Base-by-base conservation (phyloP, 2,888 invertebrate species). In the Temnothorax ravouxi region DNA sequence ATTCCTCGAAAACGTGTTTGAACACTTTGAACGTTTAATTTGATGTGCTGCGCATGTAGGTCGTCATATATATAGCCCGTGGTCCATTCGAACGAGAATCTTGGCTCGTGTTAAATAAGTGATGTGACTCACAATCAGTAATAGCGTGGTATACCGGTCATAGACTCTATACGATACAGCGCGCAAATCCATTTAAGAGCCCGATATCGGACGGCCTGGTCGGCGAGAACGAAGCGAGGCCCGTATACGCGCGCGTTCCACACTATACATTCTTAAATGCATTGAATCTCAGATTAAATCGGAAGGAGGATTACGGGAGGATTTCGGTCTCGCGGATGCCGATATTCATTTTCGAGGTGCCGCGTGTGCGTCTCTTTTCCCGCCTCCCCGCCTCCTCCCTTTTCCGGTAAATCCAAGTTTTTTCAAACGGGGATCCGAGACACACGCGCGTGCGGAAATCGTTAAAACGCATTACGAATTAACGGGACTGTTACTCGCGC, bases 31-130 rank as follows among this genome's bases (percentile, higher is more conserved):
- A 86, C 81, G 80, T 64, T 67, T 54, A 88, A 84, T 77, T 84
- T 72, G 74, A 83, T 76, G 62, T 25, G 11, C 6, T n/a, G 56
- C 47, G 34, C 13, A 13, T 71, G 21, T 47, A 21, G 18, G 18
- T 52, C 4, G 21, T n/a, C 69, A 38, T 29, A 25, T 29, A 25
- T 52, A 59, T 8, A 64, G 13, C 15, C 11, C 29, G 15, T 21
- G 41, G 67, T 84, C 67, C 85, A 84, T 85, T 89, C 64, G 74
- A 47, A 61, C 67, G 59, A 59, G 72, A 62, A 69, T 74, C 62
- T 79, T 66, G 76, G 59, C 56, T 77, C 64, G 50, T 52, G 59
- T 74, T 74, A 88, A 88, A 89, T 87, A 89, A 85, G 66, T 69
- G 84, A 85, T 81, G 34, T 29, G 80, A 87, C 61, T 77, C n/a